These are phyloP conservation scores for Hoplias malabaricus DNA, from an alignment of 2,113 vertebrate species.

Conservation along the genomic window DNA sequence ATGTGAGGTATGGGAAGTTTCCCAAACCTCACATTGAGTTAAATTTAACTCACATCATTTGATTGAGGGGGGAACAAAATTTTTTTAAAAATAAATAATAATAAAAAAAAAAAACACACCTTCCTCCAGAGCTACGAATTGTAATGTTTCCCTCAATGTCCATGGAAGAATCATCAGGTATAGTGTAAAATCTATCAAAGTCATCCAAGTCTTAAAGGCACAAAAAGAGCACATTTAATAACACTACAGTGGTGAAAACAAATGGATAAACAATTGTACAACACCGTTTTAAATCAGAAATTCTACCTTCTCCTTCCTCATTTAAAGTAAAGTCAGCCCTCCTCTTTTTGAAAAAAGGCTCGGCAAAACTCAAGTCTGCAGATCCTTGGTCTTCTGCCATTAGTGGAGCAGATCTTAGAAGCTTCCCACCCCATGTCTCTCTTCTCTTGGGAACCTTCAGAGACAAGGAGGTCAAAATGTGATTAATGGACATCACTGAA, in stretches of 20 bases:
- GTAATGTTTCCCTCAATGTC: constrained; percentile 64
- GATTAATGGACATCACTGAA: not conserved
- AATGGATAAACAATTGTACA: not conserved
- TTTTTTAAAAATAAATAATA: not conserved
- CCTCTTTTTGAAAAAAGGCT: constrained; percentile 55
- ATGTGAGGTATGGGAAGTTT: too few relatives aligned
- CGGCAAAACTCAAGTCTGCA: constrained; percentile 57
- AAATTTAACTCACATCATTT: too few relatives aligned
- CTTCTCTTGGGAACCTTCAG: constrained; percentile 83
- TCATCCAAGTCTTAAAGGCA: constrained; percentile 62
- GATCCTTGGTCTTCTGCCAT: not conserved
- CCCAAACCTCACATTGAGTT: too few relatives aligned
- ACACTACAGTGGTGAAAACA: not conserved
- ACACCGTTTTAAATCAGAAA: not conserved
- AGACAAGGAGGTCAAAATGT: not conserved
- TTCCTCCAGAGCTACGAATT: constrained; percentile 56
- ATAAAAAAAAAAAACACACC: too few relatives aligned
- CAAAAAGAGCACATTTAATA: not conserved
- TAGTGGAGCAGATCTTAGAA: constrained; percentile 44
- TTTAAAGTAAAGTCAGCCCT: constrained; percentile 51
- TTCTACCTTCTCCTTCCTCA: constrained; percentile 77
- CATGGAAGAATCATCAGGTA: constrained; percentile 52
- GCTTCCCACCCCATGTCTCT: constrained; percentile 91
- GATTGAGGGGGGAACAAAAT: too few relatives aligned
- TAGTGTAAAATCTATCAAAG: constrained; percentile 57